Evolutionary conservation across 2,888 invertebrate species (phyloP).

Genomic region (Gryllus longicercus): DNA sequence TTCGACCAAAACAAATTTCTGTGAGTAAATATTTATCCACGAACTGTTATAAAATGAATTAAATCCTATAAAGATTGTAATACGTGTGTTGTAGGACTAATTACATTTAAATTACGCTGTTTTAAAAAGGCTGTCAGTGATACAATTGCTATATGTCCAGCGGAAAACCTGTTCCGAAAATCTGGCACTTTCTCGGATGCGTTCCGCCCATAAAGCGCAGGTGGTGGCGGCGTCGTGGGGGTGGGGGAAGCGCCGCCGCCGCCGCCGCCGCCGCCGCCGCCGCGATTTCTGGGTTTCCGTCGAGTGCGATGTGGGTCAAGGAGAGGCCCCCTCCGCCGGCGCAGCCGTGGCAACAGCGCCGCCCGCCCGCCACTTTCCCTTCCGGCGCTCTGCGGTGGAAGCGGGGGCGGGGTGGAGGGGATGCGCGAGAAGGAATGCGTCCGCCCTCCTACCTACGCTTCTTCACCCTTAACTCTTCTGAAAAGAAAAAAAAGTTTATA

Average conservation of each 20-base stretch:
- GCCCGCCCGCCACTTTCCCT: constrained; percentile 33
- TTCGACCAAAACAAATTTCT: no score
- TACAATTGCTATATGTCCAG: no score
- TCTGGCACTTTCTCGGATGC: no score
- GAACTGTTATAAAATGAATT: no score
- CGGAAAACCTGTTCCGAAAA: no score
- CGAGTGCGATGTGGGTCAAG: constrained; percentile 31
- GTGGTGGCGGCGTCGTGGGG: background rate
- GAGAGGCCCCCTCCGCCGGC: constrained; percentile 25
- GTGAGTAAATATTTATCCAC: no score
- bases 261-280: background rate
- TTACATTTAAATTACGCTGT: background rate
- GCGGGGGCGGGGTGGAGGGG: background rate
- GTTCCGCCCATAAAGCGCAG: background rate
- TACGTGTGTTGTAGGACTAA: background rate
- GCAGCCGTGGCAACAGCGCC: constrained; percentile 26
- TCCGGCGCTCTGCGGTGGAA: constrained; percentile 28
- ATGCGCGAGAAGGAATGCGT: background rate
- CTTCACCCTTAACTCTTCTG: no score
- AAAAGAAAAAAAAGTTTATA: no score
- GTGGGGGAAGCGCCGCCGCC: background rate
- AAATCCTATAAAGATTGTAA: no score
- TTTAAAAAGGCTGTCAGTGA: background rate
- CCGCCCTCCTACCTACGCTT: background rate
- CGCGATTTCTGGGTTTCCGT: constrained; percentile 22